Conservation (phyloP, 1,140 invertebrate genomes). For the Antheraea pernyi region DNA sequence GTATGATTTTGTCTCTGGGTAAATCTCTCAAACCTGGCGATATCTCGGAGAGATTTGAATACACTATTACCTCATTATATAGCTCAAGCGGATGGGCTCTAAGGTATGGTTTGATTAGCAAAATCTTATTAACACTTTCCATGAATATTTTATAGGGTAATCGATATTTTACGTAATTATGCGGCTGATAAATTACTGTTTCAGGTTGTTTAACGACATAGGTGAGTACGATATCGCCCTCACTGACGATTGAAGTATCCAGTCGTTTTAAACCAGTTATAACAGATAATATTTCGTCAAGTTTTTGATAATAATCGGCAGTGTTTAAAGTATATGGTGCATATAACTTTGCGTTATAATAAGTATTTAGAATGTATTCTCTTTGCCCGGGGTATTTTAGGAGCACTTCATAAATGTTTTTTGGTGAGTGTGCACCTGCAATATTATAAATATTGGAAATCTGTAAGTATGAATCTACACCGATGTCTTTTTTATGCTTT, state of each 20-base stretch:
- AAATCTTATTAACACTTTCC: slow-evolving; percentile 33
- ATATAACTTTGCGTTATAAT: too few relatives aligned
- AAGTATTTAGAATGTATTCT: too few relatives aligned
- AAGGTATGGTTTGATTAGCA: slow-evolving; percentile 32
- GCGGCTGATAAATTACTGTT: slow-evolving; percentile 25
- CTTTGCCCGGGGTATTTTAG: too few relatives aligned
- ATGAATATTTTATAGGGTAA: slow-evolving; percentile 49
- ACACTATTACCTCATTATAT: slow-evolving; percentile 37
- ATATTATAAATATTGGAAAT: too few relatives aligned
- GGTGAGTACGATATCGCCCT: slow-evolving; percentile 26
- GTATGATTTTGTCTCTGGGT: slow-evolving; percentile 37
- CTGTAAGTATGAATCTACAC: too few relatives aligned
- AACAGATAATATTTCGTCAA: too few relatives aligned
- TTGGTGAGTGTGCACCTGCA: too few relatives aligned
- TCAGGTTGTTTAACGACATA: slow-evolving; percentile 27
- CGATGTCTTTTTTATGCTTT: too few relatives aligned
- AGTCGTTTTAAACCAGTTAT: too few relatives aligned
- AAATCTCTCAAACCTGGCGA: slow-evolving; percentile 38
- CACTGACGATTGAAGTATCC: neutral
- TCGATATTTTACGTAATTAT: slow-evolving; percentile 56
- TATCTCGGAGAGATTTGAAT: slow-evolving; percentile 34
- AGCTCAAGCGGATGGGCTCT: slow-evolving; percentile 32
- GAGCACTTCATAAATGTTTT: too few relatives aligned
- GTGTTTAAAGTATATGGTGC: too few relatives aligned
- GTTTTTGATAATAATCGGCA: too few relatives aligned